Conservation (phyloP, 2,113 vertebrate species). For the Mobula hypostoma region DNA sequence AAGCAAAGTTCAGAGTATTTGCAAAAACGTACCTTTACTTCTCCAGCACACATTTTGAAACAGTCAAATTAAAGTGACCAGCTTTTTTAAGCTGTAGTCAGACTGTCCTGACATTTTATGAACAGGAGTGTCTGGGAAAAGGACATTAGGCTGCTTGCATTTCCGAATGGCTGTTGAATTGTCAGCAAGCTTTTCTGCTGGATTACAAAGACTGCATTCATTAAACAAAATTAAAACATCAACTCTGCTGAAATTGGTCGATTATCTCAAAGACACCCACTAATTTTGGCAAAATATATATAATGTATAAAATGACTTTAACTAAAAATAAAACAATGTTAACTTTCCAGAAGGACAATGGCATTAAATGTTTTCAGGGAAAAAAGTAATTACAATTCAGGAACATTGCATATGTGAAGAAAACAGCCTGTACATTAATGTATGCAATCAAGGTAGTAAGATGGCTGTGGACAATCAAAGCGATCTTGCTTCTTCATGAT, state of each 20-base stretch:
- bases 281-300: background rate
- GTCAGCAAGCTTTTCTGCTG: background rate
- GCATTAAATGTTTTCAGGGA: background rate
- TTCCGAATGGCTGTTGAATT: constrained; percentile 11
- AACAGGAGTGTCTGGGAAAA: background rate
- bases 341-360: background rate
- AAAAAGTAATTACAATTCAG: background rate
- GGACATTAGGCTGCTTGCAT: background rate
- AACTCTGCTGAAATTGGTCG: background rate
- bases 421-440: constrained; percentile 8
- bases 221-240: constrained; percentile 2
- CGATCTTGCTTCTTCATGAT: background rate
- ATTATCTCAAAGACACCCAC: background rate
- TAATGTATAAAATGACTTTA: background rate
- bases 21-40: background rate
- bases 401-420: background rate
- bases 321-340: background rate
- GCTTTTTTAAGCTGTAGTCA: background rate
- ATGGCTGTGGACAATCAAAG: background rate
- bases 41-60: background rate
- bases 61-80: background rate
- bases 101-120: background rate
- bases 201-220: background rate
- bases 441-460: background rate
- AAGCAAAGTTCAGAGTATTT: background rate